These are phyloP conservation scores for Protodeltote pygarga DNA, from an alignment of 2,888 invertebrate genomes.

Conservation along the genomic window DNA sequence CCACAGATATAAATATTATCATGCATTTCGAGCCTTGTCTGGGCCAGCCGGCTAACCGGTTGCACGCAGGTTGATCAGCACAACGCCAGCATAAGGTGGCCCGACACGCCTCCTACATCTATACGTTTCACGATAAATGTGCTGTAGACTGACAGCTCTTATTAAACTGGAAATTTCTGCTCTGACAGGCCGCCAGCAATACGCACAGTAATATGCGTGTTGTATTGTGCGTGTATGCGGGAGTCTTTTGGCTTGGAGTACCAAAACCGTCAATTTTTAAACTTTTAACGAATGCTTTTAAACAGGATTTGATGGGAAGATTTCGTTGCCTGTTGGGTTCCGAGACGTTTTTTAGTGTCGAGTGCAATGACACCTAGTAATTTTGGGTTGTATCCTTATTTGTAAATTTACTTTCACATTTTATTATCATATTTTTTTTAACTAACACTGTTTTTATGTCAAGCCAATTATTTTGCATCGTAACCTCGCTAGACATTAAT, in stretches of 20 bases:
- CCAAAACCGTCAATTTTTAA: slow-evolving; percentile 44
- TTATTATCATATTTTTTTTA: no score
- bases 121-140: slow-evolving; percentile 9
- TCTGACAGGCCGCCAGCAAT: slow-evolving; percentile 33
- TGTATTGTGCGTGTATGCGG: slow-evolving; percentile 49
- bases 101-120: slow-evolving; percentile 37
- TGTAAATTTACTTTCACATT: slow-evolving; percentile 20
- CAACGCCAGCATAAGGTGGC: slow-evolving; percentile 52
- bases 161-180: slow-evolving; percentile 43
- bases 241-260: slow-evolving; percentile 34
- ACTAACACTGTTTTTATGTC: no score
- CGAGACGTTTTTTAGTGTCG: slow-evolving; percentile 21
- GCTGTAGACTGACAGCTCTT: slow-evolving; percentile 33
- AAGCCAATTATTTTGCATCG: neutral
- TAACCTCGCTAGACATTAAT: slow-evolving; percentile 5
- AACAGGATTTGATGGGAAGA: slow-evolving; percentile 46
- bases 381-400: slow-evolving; percentile 3
- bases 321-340: slow-evolving; percentile 45
- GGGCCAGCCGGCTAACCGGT: slow-evolving; percentile 75
- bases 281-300: slow-evolving; percentile 39
- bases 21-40: slow-evolving; percentile 66
- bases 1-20: slow-evolving; percentile 64
- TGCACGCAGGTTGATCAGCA: slow-evolving; percentile 62
- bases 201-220: no score
- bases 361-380: slow-evolving; percentile 9